These are phyloP conservation scores for Lichenostomus cassidix DNA, from an alignment of 2,113 vertebrate genomes.

Conservation along the genomic window DNA sequence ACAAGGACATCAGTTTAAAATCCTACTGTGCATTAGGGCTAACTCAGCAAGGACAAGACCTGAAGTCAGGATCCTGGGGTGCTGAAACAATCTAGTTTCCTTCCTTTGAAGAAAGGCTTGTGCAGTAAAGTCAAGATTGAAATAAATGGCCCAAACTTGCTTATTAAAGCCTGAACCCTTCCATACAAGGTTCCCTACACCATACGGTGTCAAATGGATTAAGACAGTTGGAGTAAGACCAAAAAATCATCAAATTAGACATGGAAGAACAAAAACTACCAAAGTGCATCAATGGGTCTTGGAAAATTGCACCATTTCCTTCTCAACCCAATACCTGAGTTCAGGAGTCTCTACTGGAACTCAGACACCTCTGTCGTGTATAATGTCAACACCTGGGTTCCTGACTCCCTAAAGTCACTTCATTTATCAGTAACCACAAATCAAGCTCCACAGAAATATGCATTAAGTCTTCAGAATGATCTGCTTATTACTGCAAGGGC, in stretches of 20 bases:
- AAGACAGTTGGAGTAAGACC: neutral
- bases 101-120: neutral
- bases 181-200: accelerated
- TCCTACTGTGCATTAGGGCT: neutral
- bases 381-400: accelerated
- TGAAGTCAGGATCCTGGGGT: neutral
- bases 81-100: neutral
- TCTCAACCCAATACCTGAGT: accelerated
- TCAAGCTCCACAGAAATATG: neutral
- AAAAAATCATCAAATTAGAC: neutral
- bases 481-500: neutral
- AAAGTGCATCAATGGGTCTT: accelerated
- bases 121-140: neutral
- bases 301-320: neutral
- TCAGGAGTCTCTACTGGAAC: neutral
- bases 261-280: neutral
- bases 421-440: neutral
- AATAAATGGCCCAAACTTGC: neutral
- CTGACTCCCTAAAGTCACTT: neutral
- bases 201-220: accelerated
- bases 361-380: accelerated
- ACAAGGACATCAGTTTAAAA: neutral
- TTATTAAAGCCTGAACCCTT: neutral
- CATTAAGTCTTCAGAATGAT: neutral
- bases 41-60: neutral